Evolutionary conservation across 2,113 vertebrate genomes (phyloP), one percentile per base, ranked within the genome.

Genomic region (Cryptomyrus ogoouensis): DNA sequence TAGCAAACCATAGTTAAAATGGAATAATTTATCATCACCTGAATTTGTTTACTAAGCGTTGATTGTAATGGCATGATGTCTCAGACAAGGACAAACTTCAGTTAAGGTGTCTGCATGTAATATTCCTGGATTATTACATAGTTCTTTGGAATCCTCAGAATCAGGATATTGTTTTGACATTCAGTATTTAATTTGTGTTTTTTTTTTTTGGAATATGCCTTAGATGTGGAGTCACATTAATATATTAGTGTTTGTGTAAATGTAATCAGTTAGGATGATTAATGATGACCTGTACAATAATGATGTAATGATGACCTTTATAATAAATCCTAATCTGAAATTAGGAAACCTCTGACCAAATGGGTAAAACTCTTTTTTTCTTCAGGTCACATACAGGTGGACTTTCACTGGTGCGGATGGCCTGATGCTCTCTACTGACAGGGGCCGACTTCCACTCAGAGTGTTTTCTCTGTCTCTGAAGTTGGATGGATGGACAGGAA

Each of bases 401-500:
- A 70, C 5, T 19, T 52, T 31, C 42, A 87, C 39, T n/a, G 13
- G 9, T 19, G 84, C 80, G 62, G 46, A 53, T 39, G 44, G 83
- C 62, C 74, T 74, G 84, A 52, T 15, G 83, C 27, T 19, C 6
- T 27, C 13, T 47, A 58, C n/a, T 24, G 47, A 47, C 44, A 10
- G 31, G 89, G 3, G 19, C 7, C 21, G 13, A 44, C 21, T 44
- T 19, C 17, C 17, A 24, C 49, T 83, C 74, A 50, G 7, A 83
- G 46, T 19, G 6, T 66, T 27, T 53, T n/a, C 42, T 83, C 44
- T 46, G 35, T 52, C 39, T 12, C n/a, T 15, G 15, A 70, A 52
- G 15, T 27, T 74, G 44, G 46, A 90, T 90, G 89, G 89, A 87
- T 47, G n/a, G 74, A 53, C 62, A 44, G 44, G 31, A 90, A 39